Percentiles rank a stretch among this genome's conserved stretches.
phyloP scores from a whole-genome alignment of 1,140 invertebrate species.

The Nasonia giraulti region DNA sequence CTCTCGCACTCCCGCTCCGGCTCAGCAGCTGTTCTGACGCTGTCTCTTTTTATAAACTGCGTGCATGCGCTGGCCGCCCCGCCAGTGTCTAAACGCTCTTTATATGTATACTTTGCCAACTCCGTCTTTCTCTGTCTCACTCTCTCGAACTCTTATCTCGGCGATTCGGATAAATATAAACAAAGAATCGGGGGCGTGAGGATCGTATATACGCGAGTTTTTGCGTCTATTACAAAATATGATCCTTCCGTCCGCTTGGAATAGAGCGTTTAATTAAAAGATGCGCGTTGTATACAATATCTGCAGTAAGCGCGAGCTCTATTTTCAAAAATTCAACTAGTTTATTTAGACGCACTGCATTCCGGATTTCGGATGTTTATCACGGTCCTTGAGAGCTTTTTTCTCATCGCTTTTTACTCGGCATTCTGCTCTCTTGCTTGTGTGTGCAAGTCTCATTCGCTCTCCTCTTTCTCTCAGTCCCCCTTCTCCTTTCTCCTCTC shows the following conservation, averaged over 20 bases:
- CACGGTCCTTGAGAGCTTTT: conserved; percentile 10
- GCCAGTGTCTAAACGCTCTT: neutral
- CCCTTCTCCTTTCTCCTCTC: conserved; percentile 22
- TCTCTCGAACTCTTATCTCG: neutral
- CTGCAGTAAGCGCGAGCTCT: too few species aligned
- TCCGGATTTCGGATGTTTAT: neutral
- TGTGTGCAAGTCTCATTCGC: conserved; percentile 35
- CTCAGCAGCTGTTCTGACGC: neutral
- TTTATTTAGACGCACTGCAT: neutral
- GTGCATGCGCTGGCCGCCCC: neutral
- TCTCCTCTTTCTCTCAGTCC: neutral
- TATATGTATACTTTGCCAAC: too few species aligned
- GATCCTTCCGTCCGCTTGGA: too few species aligned
- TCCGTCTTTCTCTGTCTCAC: neutral
- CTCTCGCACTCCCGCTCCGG: neutral
- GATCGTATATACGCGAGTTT: neutral
- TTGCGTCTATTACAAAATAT: neutral
- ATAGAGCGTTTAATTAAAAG: too few species aligned
- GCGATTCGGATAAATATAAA: neutral
- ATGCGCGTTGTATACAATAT: too few species aligned
- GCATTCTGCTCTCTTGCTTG: neutral
- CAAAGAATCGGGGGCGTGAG: neutral
- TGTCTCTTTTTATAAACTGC: neutral
- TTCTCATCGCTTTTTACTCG: neutral
- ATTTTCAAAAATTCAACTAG: neutral